phyloP scores from a whole-genome alignment of 2,888 invertebrate species.

The Aleiodes alternator region DNA sequence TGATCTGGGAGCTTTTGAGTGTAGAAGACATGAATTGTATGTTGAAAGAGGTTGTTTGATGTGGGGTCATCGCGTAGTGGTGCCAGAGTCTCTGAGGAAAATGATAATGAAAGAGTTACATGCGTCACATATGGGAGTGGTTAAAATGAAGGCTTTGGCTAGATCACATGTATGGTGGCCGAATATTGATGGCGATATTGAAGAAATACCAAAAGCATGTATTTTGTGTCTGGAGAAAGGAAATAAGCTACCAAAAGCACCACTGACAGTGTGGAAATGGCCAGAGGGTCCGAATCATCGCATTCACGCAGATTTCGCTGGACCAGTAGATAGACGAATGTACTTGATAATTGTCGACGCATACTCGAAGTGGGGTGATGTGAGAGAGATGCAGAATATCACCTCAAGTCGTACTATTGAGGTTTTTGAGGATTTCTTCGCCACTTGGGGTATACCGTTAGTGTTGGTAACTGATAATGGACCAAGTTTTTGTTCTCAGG shows the following conservation, averaged over 20 bases:
- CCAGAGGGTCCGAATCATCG: slow-evolving; percentile 12
- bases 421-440: too few species aligned
- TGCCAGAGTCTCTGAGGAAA: slow-evolving; percentile 42
- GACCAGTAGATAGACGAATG: slow-evolving; percentile 47
- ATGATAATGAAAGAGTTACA: slow-evolving; percentile 49
- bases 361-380: slow-evolving; percentile 56
- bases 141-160: too few species aligned
- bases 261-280: slow-evolving; percentile 41
- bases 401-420: too few species aligned
- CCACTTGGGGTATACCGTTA: slow-evolving; percentile 41
- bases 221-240: slow-evolving; percentile 48
- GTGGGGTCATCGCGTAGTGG: slow-evolving; percentile 51
- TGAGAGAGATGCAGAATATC: slow-evolving; percentile 40
- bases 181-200: slow-evolving; percentile 38
- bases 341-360: slow-evolving; percentile 54
- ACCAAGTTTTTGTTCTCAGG: slow-evolving; percentile 36
- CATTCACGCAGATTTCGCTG: slow-evolving; percentile 37
- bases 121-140: slow-evolving; percentile 6
- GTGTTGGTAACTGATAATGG: slow-evolving; percentile 46
- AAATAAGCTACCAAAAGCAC: slow-evolving; percentile 35
- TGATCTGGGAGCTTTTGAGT: slow-evolving; percentile 35
- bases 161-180: too few species aligned
- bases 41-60: slow-evolving; percentile 41
- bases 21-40: slow-evolving; percentile 37
- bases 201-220: slow-evolving; percentile 53